Conservation (phyloP, 2,113 vertebrate species). For the Macrotus californicus region DNA sequence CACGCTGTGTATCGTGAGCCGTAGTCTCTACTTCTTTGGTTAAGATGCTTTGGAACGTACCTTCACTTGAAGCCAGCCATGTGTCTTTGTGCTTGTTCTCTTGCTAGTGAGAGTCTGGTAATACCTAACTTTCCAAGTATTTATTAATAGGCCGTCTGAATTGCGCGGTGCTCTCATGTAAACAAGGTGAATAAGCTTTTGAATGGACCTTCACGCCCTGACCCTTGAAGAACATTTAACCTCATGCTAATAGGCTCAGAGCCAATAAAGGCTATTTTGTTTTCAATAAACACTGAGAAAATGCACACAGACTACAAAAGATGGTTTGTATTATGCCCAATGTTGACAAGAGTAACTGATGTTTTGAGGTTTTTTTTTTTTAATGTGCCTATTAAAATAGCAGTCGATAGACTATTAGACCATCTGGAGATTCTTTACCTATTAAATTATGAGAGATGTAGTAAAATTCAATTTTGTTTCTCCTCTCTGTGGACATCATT, state of each 20-base stretch:
- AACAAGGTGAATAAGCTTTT: slow-evolving; percentile 12
- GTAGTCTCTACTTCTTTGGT: background rate
- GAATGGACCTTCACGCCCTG: background rate
- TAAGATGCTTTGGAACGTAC: background rate
- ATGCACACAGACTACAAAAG: background rate
- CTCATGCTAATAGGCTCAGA: background rate
- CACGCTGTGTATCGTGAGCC: background rate
- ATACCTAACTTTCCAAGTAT: background rate
- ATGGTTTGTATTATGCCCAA: background rate
- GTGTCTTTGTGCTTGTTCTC: background rate
- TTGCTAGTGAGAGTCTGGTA: background rate
- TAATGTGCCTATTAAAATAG: slow-evolving; percentile 37
- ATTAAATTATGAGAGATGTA: background rate
- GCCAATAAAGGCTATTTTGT: background rate
- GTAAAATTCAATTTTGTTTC: background rate
- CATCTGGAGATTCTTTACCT: slow-evolving; percentile 42
- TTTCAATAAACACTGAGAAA: slow-evolving; percentile 34
- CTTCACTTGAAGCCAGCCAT: background rate
- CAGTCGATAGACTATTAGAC: slow-evolving; percentile 1
- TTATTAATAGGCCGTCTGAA: slow-evolving; percentile 4
- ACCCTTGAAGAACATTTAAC: background rate
- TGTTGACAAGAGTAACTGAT: slow-evolving; percentile 30
- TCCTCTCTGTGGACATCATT: background rate
- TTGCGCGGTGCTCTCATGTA: background rate
- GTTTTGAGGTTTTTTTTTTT: slow-evolving; percentile 32